These are phyloP conservation scores for Zonitis immaculata DNA, from an alignment of 2,888 invertebrate species.

Conservation along the genomic window DNA sequence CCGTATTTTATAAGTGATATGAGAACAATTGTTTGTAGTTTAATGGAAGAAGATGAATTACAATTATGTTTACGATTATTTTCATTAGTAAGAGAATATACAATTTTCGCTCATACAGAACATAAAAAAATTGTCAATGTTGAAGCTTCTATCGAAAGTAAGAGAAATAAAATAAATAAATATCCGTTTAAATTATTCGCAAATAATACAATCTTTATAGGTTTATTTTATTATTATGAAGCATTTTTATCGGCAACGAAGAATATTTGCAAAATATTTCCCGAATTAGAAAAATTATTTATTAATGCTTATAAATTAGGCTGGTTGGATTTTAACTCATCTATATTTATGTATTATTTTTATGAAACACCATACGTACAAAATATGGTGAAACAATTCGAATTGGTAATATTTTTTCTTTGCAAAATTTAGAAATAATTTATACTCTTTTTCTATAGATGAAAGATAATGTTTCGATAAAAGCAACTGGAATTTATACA, in stretches of 20 bases:
- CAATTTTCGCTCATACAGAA: conserved; percentile 57
- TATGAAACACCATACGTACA: conserved; percentile 40
- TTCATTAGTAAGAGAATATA: conserved; percentile 60
- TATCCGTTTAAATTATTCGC: no score
- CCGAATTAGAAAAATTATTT: conserved; percentile 57
- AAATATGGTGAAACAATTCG: conserved; percentile 33
- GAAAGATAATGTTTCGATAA: conserved; percentile 19
- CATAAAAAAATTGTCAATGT: conserved; percentile 42
- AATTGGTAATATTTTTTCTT: conserved; percentile 28
- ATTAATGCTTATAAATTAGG: conserved; percentile 59
- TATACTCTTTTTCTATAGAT: conserved; percentile 1
- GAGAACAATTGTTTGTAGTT: conserved; percentile 37
- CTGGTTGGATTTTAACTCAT: conserved; percentile 65
- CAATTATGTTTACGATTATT: conserved; percentile 61
- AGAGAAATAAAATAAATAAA: no score
- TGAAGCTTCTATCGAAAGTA: conserved; percentile 40
- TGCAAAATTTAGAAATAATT: background rate
- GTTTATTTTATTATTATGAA: conserved; percentile 59
- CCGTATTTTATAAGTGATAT: conserved; percentile 38
- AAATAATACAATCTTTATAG: no score
- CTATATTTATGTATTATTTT: conserved; percentile 53
- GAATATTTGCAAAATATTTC: conserved; percentile 55
- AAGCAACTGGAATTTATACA: conserved; percentile 17
- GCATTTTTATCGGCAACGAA: conserved; percentile 58
- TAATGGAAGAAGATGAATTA: conserved; percentile 40